Conservation (phyloP, 2,888 invertebrate genomes). For the Limnephilus marmoratus region DNA sequence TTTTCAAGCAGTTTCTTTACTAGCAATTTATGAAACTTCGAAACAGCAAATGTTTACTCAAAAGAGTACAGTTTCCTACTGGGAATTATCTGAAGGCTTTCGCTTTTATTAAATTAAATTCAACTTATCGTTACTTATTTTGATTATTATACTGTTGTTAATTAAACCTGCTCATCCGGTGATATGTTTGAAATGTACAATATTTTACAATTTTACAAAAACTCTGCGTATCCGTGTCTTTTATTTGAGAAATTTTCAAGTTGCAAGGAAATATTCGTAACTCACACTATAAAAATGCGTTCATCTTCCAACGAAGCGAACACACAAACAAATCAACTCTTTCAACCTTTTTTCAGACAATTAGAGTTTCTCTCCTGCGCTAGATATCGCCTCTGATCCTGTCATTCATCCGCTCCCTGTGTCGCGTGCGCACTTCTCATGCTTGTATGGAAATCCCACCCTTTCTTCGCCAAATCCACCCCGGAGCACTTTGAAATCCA, state of each 20-base stretch:
- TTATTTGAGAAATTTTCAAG: background rate
- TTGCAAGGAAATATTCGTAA: background rate
- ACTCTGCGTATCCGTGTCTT: background rate
- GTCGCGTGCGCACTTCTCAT: slow-evolving; percentile 36
- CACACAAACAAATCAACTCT: slow-evolving; percentile 47
- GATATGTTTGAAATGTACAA: too few relatives aligned
- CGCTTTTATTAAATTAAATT: too few relatives aligned
- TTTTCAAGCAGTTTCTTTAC: background rate
- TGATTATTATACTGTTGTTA: too few relatives aligned
- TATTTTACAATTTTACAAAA: background rate
- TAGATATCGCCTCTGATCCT: slow-evolving; percentile 47
- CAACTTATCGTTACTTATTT: too few relatives aligned
- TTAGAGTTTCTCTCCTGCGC: slow-evolving; percentile 38
- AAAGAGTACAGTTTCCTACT: too few relatives aligned
- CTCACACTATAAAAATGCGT: background rate
- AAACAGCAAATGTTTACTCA: too few relatives aligned
- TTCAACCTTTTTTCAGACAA: slow-evolving; percentile 46
- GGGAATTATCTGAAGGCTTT: too few relatives aligned
- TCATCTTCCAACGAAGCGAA: slow-evolving; percentile 5
- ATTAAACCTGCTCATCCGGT: too few relatives aligned
- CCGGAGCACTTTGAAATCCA: slow-evolving; percentile 30
- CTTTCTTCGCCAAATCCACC: slow-evolving; percentile 25
- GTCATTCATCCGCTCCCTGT: slow-evolving; percentile 35
- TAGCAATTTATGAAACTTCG: background rate
- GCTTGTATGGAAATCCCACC: slow-evolving; percentile 33